Evolutionary conservation across 2,797 vertebrate genomes (phyloP).

Genomic region (Chiroxiphia lanceolata): DNA sequence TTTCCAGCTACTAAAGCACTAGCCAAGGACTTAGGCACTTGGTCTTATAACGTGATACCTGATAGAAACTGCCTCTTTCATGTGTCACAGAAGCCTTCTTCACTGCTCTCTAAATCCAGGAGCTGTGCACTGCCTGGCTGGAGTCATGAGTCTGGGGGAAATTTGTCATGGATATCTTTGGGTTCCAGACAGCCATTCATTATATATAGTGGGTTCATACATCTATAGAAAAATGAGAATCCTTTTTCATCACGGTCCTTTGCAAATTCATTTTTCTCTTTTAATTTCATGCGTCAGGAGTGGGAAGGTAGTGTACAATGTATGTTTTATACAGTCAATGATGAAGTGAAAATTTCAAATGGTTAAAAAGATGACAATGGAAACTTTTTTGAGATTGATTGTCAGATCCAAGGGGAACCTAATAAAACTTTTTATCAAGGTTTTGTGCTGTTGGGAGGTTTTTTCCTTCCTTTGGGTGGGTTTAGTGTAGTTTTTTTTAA

Average conservation of each 20-base stretch:
- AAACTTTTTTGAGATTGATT: not conserved
- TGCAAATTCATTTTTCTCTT: not conserved
- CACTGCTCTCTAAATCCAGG: not conserved
- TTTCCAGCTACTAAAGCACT: not conserved
- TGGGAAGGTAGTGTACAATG: not conserved
- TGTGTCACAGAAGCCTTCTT: not conserved
- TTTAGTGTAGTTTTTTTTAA: not conserved
- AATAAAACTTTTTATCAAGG: not conserved
- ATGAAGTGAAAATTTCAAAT: not conserved
- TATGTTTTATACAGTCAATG: not conserved
- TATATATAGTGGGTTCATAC: not conserved
- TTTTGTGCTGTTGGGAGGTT: not conserved
- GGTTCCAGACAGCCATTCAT: rapidly evolving
- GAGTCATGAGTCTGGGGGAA: rapidly evolving
- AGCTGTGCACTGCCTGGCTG: not conserved
- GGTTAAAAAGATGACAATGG: not conserved
- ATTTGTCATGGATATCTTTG: not conserved
- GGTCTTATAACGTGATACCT: not conserved
- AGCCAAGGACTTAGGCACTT: not conserved
- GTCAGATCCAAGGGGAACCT: not conserved
- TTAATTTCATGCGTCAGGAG: not conserved
- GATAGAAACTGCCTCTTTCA: rapidly evolving
- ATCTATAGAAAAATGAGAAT: not conserved
- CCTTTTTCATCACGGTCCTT: not conserved
- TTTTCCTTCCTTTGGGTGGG: not conserved